Percentiles rank a stretch among this genome's conserved stretches.
Evolutionary conservation across 2,888 invertebrate species (phyloP).

Genomic region (Mesorhabditis sp.): DNA sequence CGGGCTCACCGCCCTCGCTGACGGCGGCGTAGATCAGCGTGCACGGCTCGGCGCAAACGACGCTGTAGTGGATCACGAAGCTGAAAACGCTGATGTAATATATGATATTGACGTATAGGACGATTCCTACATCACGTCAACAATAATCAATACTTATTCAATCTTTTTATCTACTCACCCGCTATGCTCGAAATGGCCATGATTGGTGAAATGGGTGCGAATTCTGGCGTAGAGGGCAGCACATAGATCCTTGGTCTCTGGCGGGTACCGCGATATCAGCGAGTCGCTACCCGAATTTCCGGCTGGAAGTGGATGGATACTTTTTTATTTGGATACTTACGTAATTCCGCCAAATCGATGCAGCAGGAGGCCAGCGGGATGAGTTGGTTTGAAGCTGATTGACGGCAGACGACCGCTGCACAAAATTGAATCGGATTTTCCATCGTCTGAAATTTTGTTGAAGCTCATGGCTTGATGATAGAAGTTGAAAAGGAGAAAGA

Average conservation of each 20-base stretch:
- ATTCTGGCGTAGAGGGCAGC: constrained; percentile 12
- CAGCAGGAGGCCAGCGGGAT: not conserved
- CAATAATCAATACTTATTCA: not conserved
- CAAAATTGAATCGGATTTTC: not conserved
- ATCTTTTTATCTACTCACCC: constrained; percentile 13
- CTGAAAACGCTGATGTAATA: constrained; percentile 14
- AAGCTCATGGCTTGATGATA: no score
- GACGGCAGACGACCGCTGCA: not conserved
- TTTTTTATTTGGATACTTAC: not conserved
- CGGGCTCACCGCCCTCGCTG: constrained; percentile 17
- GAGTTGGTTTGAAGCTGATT: not conserved
- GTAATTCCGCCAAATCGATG: not conserved
- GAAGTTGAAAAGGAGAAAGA: no score
- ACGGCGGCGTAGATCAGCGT: constrained; percentile 28
- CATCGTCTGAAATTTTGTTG: no score
- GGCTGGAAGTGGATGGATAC: not conserved
- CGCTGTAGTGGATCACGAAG: constrained; percentile 21
- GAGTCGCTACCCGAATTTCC: not conserved
- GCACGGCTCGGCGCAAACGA: constrained; percentile 24
- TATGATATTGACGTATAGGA: no score
- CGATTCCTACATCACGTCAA: not conserved
- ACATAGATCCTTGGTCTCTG: not conserved
- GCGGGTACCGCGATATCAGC: not conserved
- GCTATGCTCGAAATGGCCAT: constrained; percentile 28
- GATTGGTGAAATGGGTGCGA: constrained; percentile 28